Percentiles rank a stretch among this genome's conserved stretches.
Evolutionary conservation across 2,113 vertebrate genomes (phyloP).

Genomic region (Mirounga angustirostris): DNA sequence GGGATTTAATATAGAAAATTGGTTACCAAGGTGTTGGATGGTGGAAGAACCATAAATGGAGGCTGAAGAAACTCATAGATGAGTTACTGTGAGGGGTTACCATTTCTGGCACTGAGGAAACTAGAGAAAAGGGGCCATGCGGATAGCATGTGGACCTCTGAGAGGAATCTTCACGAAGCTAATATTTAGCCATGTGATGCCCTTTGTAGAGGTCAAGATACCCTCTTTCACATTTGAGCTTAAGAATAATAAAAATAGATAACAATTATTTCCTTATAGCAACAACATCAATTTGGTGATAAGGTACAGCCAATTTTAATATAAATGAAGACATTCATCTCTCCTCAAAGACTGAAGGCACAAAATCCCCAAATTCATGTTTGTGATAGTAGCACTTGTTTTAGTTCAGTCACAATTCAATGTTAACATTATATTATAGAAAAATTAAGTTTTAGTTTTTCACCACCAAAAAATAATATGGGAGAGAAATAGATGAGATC

Average conservation of each 20-base stretch:
- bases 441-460: background rate
- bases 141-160: background rate
- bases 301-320: background rate
- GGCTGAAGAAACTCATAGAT: background rate
- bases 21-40: background rate
- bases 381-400: background rate
- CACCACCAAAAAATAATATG: background rate
- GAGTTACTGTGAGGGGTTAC: background rate
- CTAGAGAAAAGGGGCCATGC: fast-evolving
- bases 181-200: background rate
- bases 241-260: background rate
- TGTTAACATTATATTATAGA: background rate
- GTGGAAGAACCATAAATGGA: background rate
- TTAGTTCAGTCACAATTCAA: background rate
- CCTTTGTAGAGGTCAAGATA: background rate
- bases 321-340: background rate
- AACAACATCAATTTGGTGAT: background rate
- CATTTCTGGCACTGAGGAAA: background rate
- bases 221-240: background rate
- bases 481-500: background rate
- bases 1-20: background rate
- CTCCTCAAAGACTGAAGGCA: background rate
- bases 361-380: background rate
- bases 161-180: background rate
- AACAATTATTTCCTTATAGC: background rate